Percentiles rank a stretch among this genome's conserved stretches.
Conservation (phyloP, 2,113 vertebrate genomes). For the Sigmodon hispidus region DNA sequence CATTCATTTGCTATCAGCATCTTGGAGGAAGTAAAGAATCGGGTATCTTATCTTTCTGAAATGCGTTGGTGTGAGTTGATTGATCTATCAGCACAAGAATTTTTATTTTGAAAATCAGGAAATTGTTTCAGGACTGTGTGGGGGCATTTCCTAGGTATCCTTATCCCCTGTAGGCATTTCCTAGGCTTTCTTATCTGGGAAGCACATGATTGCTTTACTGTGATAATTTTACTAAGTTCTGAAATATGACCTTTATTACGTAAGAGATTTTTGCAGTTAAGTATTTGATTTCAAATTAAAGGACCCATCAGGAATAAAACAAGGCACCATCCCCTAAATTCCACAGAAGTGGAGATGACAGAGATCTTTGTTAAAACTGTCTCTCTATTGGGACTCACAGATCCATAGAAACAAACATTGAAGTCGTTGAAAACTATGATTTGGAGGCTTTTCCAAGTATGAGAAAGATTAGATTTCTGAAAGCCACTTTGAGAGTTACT, state of each 20-base stretch:
- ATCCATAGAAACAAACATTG: conserved; percentile 38
- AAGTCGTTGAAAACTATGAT: conserved; percentile 49
- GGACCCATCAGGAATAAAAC: conserved; percentile 25
- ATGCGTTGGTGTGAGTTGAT: conserved; percentile 26
- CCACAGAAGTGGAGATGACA: not conserved
- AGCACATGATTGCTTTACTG: conserved; percentile 25
- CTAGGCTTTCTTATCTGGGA: conserved; percentile 27
- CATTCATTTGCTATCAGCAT: conserved; percentile 44
- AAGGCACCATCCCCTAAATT: conserved; percentile 18
- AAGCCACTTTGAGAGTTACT: conserved; percentile 13
- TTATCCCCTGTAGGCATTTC: conserved; percentile 42
- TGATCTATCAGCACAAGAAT: conserved; percentile 29
- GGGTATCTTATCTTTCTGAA: conserved; percentile 63
- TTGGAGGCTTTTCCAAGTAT: conserved; percentile 3
- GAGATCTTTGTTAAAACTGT: conserved; percentile 60
- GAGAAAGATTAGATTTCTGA: conserved; percentile 58
- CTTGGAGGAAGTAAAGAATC: conserved; percentile 45
- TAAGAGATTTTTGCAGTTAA: conserved; percentile 52
- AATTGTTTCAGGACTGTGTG: conserved; percentile 46
- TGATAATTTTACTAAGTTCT: conserved; percentile 48
- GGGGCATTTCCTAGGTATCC: conserved; percentile 37
- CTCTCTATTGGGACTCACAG: not conserved
- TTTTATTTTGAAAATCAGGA: conserved; percentile 68
- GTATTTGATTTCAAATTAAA: conserved; percentile 59
- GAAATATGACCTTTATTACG: conserved; percentile 52